Evolutionary conservation across 2,113 vertebrate species (phyloP), one percentile per base, ranked within the genome.

Genomic region (Hippopotamus amphibius): DNA sequence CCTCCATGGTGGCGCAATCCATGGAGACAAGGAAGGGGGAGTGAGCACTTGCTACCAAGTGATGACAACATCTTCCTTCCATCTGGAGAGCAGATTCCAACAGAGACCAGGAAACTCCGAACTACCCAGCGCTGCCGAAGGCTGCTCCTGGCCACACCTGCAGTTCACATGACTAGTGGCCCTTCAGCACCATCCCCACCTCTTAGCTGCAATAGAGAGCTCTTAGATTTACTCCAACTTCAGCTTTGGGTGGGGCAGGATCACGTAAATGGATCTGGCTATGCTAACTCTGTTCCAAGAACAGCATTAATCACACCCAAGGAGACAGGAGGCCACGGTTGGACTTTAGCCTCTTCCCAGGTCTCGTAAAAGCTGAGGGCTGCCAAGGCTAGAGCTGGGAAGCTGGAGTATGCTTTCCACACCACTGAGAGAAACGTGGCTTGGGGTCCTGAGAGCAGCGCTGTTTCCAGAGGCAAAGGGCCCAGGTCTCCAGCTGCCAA

Each of bases 271-370:
- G 14, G 43, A 71, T 63, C 55, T 50, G 43, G 48, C 86, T 79
- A 71, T 90, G 17, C 26, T 92, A 87, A 83, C 53, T 93, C 50
- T 79, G 68, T 57, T 89, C 71, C 30, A 91, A 77, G 87, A 90
- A 82, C 59, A 95, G 33, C 48, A 82, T 50, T 65, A 92, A 69
- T 76, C 2, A 30, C 17, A 76, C 28, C 9, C 16, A 5, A 41
- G 50, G 37, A 92, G 41, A 43, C 22, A 30, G 41, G 33, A 72
- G 43, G 87, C 15, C 12, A 22, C 1, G 46, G 59, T 72, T 68
- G 26, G 50, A 95, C 88, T 41, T 69, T 7, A 71, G 66, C 14
- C 41, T 66, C 53, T 33, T 95, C n/a, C 7, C 22, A 95, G 50
- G 22, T 90, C 11, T 92, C 92, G 17, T 26, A 71, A 53, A 95